Percentiles rank a stretch among this genome's conserved stretches.
Conservation (phyloP, 2,888 invertebrate species). For the Melitaea athalia region DNA sequence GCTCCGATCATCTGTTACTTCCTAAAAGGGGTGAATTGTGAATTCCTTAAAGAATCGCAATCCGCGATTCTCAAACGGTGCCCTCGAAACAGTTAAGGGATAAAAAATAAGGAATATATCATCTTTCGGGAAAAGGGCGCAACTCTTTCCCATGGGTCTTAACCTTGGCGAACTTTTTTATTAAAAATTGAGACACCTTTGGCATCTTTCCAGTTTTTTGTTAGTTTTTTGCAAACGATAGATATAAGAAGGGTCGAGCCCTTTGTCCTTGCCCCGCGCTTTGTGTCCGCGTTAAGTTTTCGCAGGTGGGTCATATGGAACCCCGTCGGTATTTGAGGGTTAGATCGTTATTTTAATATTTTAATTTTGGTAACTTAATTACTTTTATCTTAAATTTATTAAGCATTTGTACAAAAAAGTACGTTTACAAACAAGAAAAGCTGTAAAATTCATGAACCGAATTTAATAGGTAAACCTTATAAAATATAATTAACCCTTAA, state of each 20-base stretch:
- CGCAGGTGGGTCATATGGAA: constrained; percentile 76
- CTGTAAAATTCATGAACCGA: no score
- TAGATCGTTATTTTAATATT: constrained; percentile 41
- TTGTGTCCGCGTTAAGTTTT: constrained; percentile 62
- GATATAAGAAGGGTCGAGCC: constrained; percentile 66
- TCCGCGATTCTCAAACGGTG: constrained; percentile 54
- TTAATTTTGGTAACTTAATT: constrained; percentile 24
- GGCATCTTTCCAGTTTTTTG: constrained; percentile 77
- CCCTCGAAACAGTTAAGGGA: constrained; percentile 66
- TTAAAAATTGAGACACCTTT: constrained; percentile 80
- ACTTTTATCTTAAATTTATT: not conserved
- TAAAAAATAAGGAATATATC: constrained; percentile 68
- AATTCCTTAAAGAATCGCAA: constrained; percentile 54
- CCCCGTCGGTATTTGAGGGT: constrained; percentile 38
- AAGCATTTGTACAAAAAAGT: no score
- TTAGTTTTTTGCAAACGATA: constrained; percentile 58
- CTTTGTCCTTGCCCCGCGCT: constrained; percentile 56
- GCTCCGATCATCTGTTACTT: constrained; percentile 70
- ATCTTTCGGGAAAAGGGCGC: constrained; percentile 66
- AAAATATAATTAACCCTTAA: no score
- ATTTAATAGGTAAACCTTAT: no score
- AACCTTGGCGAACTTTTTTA: constrained; percentile 76
- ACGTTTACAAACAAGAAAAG: no score
- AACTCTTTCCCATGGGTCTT: constrained; percentile 83
- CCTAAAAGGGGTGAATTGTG: constrained; percentile 76